Percentiles rank a stretch among this genome's conserved stretches.
phyloP scores from a whole-genome alignment of 2,797 vertebrate genomes.

The Otolemur crassicaudatus region DNA sequence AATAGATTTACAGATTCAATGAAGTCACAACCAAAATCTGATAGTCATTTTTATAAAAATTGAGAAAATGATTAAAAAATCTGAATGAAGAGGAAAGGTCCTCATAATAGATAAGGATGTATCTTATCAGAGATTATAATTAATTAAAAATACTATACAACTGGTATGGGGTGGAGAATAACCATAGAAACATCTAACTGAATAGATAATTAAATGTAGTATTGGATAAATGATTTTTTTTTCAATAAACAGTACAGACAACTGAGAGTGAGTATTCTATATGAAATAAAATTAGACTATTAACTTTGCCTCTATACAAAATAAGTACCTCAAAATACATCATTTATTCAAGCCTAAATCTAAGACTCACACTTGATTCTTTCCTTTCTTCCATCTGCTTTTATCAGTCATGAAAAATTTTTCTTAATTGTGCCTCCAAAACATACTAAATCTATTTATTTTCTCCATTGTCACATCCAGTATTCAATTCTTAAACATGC shows the following conservation, averaged over 20 bases:
- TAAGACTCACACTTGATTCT: not conserved
- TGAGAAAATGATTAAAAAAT: not conserved
- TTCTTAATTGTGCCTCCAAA: not conserved
- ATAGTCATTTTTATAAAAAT: not conserved
- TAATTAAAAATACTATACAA: not conserved
- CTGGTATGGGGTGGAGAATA: not conserved
- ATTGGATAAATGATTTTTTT: not conserved
- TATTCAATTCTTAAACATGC: not conserved
- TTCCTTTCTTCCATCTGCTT: not conserved
- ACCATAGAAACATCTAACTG: not conserved
- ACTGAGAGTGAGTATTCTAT: not conserved
- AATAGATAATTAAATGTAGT: not conserved
- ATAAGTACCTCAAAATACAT: not conserved
- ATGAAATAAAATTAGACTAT: not conserved
- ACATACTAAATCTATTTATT: not conserved
- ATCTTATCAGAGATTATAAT: not conserved
- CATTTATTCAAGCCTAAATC: not conserved
- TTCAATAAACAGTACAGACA: not conserved
- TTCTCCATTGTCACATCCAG: not conserved
- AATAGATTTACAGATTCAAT: not conserved
- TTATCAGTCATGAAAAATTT: not conserved
- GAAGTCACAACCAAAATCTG: not conserved
- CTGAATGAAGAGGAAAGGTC: not conserved
- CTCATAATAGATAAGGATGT: not conserved
- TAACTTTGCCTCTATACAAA: not conserved